Evolutionary conservation across 2,797 vertebrate species (phyloP), one percentile per base, ranked within the genome.

Genomic region (Pseudomugil gertrudae): DNA sequence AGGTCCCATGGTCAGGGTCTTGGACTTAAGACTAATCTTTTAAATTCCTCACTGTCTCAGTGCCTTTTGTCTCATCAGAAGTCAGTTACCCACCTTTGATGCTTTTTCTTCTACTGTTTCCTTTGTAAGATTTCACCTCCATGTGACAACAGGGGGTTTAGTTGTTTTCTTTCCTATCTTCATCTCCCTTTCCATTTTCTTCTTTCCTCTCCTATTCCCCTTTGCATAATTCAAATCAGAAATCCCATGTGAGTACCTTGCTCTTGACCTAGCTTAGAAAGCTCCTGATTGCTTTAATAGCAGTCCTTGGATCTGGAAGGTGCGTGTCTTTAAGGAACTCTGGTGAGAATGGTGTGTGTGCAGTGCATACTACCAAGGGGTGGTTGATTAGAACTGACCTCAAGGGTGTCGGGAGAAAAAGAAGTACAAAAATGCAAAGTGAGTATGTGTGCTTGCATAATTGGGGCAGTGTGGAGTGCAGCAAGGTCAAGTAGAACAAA

Each of bases 271-370:
- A 80, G 85, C 86, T 63, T 72, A 83, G 84, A 89, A 92, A 80
- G 85, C 86, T 90, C 77, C 90, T 93, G 93, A 94, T 94, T 93
- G 90, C 91, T 93, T 93, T 94, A 94, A 93, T 93, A 90, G 91
- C 86, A 90, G 90, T 91, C 86, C 85, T 85, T 87, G 76, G 88
- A 91, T 80, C 55, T 85, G 72, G 82, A 87, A 91, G 90, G 88
- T 89, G 81, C 88, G 84, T 75, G 83, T 89, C 81, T 89, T 92
- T 83, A 89, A 86, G 84, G 75, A 82, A 81, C 83, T 88, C 79
- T 72, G 73, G 79, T 80, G 67, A 84, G 81, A 87, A 81, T 51
- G 48, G 51, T 83, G 75, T 65, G 63, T 66, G 72, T 81, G 74
- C 53, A 73, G 62, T 77, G 68, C 56, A 81, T 78, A 70, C 62